Evolutionary conservation across 2,888 invertebrate species (phyloP), one percentile per base, ranked within the genome.

Genomic region (Caenorhabditis panamensis): DNA sequence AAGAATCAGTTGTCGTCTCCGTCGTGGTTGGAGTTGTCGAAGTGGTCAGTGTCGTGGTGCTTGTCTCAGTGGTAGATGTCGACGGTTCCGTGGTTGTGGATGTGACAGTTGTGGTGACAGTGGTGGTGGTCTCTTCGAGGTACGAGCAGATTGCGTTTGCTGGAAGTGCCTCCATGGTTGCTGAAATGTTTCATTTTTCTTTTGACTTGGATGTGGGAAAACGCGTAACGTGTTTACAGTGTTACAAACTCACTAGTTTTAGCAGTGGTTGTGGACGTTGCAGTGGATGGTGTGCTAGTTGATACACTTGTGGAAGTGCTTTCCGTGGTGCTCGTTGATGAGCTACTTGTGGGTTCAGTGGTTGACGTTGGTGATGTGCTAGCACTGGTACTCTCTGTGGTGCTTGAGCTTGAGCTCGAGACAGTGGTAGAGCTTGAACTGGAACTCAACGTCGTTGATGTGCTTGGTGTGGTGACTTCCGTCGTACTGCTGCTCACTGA

Each of bases 131-230:
- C 41, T 64, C 71, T n/a, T 68, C 63, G 4, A 77, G 64, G 24
- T 76, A 76, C 11, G 67, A 67, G 47, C 75, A 76, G 24, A 76
- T 76, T 5, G 75, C 67, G 16, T 54, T 53, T 5, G 47, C 24
- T 0, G 75, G 75, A 0, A 76, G 54, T 1, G 75, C 47, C 1
- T 61, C 53, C 11, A 61, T 28, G 6, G 75, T 75, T 20, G 54
- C 75, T 67, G 75, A 36, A 66, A 75, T 13, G 13, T 37, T 3
- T 4, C 13, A n/a, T n/a, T 31, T 24, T 31, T 31, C 9, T 4
- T 31, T 31, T 31, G 9, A 31, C 5, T 6, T 6, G 31, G 9
- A 31, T 41, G 8, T 2, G 13, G 41, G 9, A 3, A 16, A 41
- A 13, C 9, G 13, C 41, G 41, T 6, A 13, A 13, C 13, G 41